These are phyloP conservation scores for Balanococcus diminutus DNA, from an alignment of 2,888 invertebrate genomes.

Conservation along the genomic window DNA sequence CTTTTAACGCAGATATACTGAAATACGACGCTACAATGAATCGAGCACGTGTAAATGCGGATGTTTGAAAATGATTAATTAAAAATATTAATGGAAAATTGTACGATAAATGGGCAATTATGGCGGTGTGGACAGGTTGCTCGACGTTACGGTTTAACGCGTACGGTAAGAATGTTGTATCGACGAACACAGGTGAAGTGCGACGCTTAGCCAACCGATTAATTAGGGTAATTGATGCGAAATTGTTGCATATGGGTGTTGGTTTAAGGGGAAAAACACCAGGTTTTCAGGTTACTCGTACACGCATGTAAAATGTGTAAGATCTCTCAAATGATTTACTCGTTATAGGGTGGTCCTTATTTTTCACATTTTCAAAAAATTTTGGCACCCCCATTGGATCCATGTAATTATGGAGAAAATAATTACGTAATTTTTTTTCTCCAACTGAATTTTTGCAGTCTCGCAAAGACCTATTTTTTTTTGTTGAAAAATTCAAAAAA, in stretches of 20 bases:
- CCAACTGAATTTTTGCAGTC: too few relatives aligned
- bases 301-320: not conserved
- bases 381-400: too few relatives aligned
- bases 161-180: not conserved
- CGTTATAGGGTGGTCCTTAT: too few relatives aligned
- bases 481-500: too few relatives aligned
- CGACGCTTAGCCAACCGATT: constrained; percentile 38
- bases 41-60: not conserved
- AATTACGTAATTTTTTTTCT: too few relatives aligned
- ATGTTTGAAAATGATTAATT: constrained; percentile 15
- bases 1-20: not conserved
- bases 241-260: not conserved
- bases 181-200: constrained; percentile 10
- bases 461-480: too few relatives aligned
- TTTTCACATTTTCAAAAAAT: too few relatives aligned
- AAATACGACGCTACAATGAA: not conserved
- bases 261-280: not conserved
- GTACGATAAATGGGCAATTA: not conserved
- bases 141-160: constrained; percentile 2
- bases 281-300: not conserved
- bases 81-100: constrained; percentile 1
- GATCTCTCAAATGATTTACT: not conserved
- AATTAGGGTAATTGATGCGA: constrained; percentile 47
- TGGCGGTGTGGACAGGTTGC: not conserved
- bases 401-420: too few relatives aligned